Percentiles rank a stretch among this genome's conserved stretches.
Conservation (phyloP, 2,888 invertebrate species). For the Ashinkailepas kermadecensis region DNA sequence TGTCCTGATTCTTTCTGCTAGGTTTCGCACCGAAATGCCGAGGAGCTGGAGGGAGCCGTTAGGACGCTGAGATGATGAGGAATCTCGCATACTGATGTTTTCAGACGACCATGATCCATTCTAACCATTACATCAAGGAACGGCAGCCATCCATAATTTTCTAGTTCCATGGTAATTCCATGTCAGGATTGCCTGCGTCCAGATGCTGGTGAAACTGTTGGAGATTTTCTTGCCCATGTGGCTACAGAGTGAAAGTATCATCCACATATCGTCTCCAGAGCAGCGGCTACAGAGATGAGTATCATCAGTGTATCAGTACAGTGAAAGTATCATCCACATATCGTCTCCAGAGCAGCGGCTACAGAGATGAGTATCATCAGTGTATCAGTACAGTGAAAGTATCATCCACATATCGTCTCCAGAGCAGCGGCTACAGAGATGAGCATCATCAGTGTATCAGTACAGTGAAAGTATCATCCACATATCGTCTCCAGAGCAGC, state of each 20-base stretch:
- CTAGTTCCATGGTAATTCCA: neutral
- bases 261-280: too few species aligned
- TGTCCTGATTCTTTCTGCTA: too few species aligned
- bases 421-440: neutral
- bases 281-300: neutral
- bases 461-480: too few species aligned
- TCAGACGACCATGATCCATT: neutral
- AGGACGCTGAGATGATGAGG: too few species aligned
- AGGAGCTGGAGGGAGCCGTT: too few species aligned
- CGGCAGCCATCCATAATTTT: neutral
- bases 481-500: too few species aligned
- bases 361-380: neutral
- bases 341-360: neutral
- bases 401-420: too few species aligned
- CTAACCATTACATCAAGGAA: neutral
- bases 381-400: too few species aligned
- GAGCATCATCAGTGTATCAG: too few species aligned
- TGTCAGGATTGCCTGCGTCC: neutral
- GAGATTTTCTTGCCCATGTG: neutral
- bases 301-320: too few species aligned
- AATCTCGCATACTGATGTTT: neutral
- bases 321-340: too few species aligned
- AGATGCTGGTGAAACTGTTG: neutral
- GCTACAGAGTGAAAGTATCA: neutral
- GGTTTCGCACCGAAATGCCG: too few species aligned